Evolutionary conservation across 2,888 invertebrate species (phyloP).

Genomic region (Drosophila crucigera): DNA sequence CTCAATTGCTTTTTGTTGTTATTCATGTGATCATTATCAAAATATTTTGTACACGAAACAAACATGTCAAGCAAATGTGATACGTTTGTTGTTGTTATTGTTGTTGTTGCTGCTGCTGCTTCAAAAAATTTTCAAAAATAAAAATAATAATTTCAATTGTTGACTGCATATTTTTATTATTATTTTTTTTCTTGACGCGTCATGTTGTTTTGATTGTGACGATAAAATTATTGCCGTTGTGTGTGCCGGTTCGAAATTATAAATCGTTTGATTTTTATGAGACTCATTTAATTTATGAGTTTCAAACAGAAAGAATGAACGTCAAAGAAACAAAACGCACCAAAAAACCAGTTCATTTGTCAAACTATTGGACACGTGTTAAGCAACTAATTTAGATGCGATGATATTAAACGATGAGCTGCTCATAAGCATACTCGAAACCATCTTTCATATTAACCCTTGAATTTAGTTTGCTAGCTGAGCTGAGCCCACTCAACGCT

Average conservation of each 20-base stretch:
- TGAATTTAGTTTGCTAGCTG: neutral
- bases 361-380: constrained; percentile 14
- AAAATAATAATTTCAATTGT: constrained; percentile 70
- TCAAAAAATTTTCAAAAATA: constrained; percentile 53
- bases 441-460: constrained; percentile 6
- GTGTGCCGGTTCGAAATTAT: constrained; percentile 45
- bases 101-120: constrained; percentile 28
- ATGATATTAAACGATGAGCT: constrained; percentile 18
- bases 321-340: neutral
- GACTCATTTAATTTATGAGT: constrained; percentile 50
- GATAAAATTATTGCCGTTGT: constrained; percentile 52
- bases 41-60: constrained; percentile 76
- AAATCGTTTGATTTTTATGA: constrained; percentile 60
- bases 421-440: neutral
- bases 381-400: constrained; percentile 23
- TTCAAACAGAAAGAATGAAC: neutral
- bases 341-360: constrained; percentile 34
- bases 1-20: constrained; percentile 72
- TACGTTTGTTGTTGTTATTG: constrained; percentile 22
- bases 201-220: constrained; percentile 69
- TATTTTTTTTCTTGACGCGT: constrained; percentile 49
- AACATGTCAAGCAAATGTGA: constrained; percentile 77
- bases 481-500: constrained; percentile 47
- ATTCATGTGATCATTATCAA: constrained; percentile 68
- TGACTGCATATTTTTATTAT: constrained; percentile 61